A percentile compares a stretch with the other conserved stretches of the same genome.
These are phyloP conservation scores for Ctena decussata DNA, from an alignment of 2,888 invertebrate genomes.

Conservation along the genomic window DNA sequence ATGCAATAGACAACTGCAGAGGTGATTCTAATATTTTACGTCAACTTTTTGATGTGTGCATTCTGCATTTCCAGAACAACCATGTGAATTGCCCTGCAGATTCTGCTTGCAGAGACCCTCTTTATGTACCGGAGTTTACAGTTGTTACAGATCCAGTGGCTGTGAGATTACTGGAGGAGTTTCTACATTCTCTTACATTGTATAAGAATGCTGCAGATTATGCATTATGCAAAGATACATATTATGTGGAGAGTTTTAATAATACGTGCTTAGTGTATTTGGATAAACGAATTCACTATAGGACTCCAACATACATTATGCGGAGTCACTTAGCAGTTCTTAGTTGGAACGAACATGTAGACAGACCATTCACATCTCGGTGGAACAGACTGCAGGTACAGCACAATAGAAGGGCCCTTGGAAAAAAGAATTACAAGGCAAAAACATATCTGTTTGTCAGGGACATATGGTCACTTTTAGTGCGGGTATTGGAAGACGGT, in stretches of 20 bases:
- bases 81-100: conserved; percentile 7
- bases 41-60: not conserved
- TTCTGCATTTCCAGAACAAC: conserved; percentile 15
- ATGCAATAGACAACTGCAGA: conserved; percentile 21
- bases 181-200: conserved; percentile 13
- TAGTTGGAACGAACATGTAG: conserved; percentile 28
- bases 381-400: not conserved
- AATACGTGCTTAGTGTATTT: conserved; percentile 21
- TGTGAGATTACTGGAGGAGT: not conserved
- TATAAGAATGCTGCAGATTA: conserved; percentile 25
- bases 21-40: not conserved
- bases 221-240: conserved; percentile 18
- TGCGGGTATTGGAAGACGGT: not conserved
- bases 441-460: conserved; percentile 19
- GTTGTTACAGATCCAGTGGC: conserved; percentile 4
- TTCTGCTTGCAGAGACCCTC: not conserved
- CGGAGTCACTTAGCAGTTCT: conserved; percentile 12
- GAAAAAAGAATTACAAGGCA: conserved; percentile 13
- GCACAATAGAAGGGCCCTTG: conserved; percentile 11
- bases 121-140: conserved; percentile 25
- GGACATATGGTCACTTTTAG: conserved; percentile 17
- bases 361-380: conserved; percentile 18
- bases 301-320: not conserved
- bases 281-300: conserved; percentile 23
- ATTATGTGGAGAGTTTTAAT: conserved; percentile 35